Evolutionary conservation across 2,113 vertebrate species (phyloP).

Genomic region (Larimichthys crocea): DNA sequence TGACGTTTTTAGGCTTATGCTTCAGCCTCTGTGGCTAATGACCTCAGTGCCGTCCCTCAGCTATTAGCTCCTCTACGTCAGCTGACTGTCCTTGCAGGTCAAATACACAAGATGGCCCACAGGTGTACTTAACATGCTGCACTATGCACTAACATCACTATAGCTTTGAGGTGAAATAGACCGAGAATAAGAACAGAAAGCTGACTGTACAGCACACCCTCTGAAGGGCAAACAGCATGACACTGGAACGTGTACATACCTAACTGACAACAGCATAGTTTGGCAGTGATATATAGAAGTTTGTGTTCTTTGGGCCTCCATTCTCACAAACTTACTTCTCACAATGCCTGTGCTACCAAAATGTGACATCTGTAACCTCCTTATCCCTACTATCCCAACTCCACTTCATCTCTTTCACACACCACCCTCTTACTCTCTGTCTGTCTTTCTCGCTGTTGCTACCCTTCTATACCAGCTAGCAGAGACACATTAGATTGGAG

Average conservation of each 20-base stretch:
- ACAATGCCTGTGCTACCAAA: neutral
- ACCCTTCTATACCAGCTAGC: constrained; percentile 31
- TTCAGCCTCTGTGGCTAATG: constrained; percentile 72
- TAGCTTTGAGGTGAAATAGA: constrained; percentile 26
- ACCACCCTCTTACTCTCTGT: constrained; percentile 1
- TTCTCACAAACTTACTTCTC: neutral
- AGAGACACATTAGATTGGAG: constrained; percentile 71
- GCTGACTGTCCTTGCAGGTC: constrained; percentile 76
- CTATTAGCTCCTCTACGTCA: constrained; percentile 72
- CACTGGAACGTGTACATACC: neutral
- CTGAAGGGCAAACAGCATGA: constrained; percentile 7
- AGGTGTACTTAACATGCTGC: constrained; percentile 61
- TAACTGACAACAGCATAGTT: neutral
- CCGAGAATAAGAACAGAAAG: constrained; percentile 13
- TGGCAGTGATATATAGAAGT: neutral
- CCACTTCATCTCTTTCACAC: constrained; percentile 21
- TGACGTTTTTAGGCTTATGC: constrained; percentile 60
- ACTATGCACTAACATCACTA: constrained; percentile 14
- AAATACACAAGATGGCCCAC: constrained; percentile 56
- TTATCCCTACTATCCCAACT: neutral
- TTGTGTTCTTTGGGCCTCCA: constrained; percentile 4
- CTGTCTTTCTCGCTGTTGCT: constrained; percentile 30
- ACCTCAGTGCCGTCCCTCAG: constrained; percentile 72
- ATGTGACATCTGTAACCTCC: neutral
- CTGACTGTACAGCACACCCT: neutral